Base-by-base conservation (phyloP, 2,797 vertebrate genomes). In the Anisognathus igniventris region DNA sequence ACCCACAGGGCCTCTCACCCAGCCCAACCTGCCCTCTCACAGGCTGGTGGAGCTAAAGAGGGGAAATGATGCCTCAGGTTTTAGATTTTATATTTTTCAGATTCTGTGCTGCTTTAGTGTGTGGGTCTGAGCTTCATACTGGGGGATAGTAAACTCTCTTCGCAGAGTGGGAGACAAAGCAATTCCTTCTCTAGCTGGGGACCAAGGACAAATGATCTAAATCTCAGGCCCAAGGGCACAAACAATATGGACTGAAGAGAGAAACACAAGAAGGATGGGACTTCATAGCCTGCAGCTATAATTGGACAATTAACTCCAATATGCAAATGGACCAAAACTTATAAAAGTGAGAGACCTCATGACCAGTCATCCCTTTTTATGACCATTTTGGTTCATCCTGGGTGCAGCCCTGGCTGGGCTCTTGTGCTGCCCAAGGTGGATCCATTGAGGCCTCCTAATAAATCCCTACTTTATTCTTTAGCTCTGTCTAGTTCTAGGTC, bases 131-230 rank as follows among this genome's bases (percentile, higher is more conserved):
- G 24, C 24, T 58, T 58, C 11, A 8, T 27, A 9, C 27, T 4
- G 0, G 24, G 56, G 10, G 5, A 23, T 25, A 4, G 33, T 19
- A 0, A 37, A 3, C 33, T 58, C 16, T 27, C 7, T 58, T 1
- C 33, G 23, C 53, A 58, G 24, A 37, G 24, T 1, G 8, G 17
- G 16, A 37, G 56, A 27, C 17, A 58, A 25, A 57, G 8, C 0
- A 25, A 57, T 57, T 35, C 2, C 54, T 57, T 2, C 54, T 35
- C 54, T 7, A 17, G 54, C n/a, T 35, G 54, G 23, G n/a, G 5
- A 56, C 54, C 54, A 56, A 33, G n/a, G 22, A 35, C 15, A 57
- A 25, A 12, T 25, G 23, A 57, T 3, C 15, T 33, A 25, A 35
- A 57, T 57, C 15, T 25, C 3, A 57, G 23, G 15, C 5, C 23